Evolutionary conservation across 2,888 invertebrate genomes (phyloP).

Genomic region (Caenorhabditis drosophilae): DNA sequence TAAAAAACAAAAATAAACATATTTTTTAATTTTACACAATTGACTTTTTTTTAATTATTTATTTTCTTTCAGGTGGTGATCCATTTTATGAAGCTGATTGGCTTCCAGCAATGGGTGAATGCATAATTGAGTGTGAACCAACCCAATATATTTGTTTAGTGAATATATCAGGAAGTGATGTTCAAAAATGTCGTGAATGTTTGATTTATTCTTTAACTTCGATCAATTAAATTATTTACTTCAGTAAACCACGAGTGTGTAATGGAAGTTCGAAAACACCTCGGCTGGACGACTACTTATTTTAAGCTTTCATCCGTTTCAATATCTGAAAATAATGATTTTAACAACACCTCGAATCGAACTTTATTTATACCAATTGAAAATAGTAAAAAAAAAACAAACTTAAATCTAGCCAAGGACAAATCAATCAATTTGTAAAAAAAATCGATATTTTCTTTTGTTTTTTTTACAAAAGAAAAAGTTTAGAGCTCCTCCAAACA

Average conservation of each 20-base stretch:
- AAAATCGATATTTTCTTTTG: no score
- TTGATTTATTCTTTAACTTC: not conserved
- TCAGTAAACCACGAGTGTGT: slow-evolving; percentile 1
- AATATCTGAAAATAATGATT: no score
- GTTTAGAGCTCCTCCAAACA: no score
- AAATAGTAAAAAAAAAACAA: no score
- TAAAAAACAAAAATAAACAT: not conserved
- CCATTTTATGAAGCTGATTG: slow-evolving; percentile 8
- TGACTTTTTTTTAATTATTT: not conserved
- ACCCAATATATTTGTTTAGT: slow-evolving; percentile 5
- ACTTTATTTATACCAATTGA: no score
- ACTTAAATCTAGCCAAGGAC: no score
- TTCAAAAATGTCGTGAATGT: slow-evolving; percentile 11
- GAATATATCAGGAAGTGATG: not conserved
- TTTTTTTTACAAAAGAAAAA: no score
- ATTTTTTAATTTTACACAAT: not conserved
- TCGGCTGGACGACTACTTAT: slow-evolving; percentile 8
- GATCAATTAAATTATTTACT: not conserved
- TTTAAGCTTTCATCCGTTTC: not conserved
- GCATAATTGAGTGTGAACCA: slow-evolving; percentile 6
- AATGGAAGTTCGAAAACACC: slow-evolving; percentile 1
- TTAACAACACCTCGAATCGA: no score
- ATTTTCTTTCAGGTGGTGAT: slow-evolving; percentile 6
- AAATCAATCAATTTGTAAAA: no score
- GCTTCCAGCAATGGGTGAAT: slow-evolving; percentile 7